phyloP scores from a whole-genome alignment of 1,140 invertebrate genomes.

The Asbolus verrucosus region DNA sequence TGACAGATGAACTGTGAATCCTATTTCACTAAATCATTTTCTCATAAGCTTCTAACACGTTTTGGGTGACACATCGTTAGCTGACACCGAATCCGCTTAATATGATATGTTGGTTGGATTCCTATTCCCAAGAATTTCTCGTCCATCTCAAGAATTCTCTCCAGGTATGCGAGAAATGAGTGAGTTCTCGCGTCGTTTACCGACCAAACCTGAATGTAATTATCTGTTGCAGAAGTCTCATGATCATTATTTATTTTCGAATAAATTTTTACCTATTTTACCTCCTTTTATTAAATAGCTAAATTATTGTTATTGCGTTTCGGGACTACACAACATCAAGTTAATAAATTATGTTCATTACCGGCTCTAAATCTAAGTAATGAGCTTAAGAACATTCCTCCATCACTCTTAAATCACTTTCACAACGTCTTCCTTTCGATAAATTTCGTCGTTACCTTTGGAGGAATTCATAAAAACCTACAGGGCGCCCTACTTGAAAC shows the following conservation, averaged over 20 bases:
- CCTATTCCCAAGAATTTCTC: conserved; percentile 34
- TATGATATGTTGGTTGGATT: conserved; percentile 42
- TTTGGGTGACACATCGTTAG: conserved; percentile 58
- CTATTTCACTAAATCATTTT: conserved; percentile 64
- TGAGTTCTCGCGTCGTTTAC: not conserved
- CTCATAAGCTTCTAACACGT: conserved; percentile 56
- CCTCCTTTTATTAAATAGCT: no score
- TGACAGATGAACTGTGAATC: conserved; percentile 65
- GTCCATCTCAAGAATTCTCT: conserved; percentile 30
- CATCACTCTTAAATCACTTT: no score
- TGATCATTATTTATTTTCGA: conserved; percentile 2
- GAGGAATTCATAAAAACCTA: no score
- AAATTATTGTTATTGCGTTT: no score
- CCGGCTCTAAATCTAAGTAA: no score
- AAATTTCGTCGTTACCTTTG: no score
- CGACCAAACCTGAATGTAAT: conserved; percentile 16
- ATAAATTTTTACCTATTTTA: no score
- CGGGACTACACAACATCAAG: no score
- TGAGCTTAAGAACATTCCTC: no score
- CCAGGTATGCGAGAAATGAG: conserved; percentile 27
- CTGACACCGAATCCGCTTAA: conserved; percentile 52
- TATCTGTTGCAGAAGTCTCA: not conserved
- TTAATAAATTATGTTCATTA: no score
- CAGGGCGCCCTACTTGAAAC: no score
- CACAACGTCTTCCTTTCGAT: no score